Conservation (phyloP, 2,888 invertebrate species). For the Cataglyphis cursor region DNA sequence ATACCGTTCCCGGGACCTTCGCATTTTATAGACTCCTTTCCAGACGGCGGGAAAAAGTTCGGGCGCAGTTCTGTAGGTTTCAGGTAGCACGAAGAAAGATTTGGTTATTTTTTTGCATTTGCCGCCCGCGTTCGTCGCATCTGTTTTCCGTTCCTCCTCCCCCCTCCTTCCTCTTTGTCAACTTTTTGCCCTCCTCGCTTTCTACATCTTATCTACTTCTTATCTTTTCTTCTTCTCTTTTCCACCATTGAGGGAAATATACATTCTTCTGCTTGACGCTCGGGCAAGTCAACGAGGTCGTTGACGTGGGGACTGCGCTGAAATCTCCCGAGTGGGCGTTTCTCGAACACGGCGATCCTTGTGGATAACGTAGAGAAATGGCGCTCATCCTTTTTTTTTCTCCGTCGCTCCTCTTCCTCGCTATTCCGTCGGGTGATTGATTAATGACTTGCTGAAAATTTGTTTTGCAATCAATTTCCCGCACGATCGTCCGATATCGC, state of each 20-base stretch:
- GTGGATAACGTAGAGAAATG: constrained; percentile 66
- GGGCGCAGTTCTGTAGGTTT: constrained; percentile 27
- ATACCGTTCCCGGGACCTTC: neutral
- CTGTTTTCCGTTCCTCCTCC: neutral
- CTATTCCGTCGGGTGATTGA: constrained; percentile 35
- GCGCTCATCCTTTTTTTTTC: constrained; percentile 59
- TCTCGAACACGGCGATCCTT: constrained; percentile 65
- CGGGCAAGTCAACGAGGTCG: constrained; percentile 70
- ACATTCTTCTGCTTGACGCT: constrained; percentile 55
- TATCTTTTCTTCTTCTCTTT: constrained; percentile 36
- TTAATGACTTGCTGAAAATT: constrained; percentile 60
- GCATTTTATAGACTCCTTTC: neutral
- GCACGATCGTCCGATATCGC: constrained; percentile 29
- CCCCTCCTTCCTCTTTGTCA: neutral
- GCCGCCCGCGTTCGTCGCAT: neutral
- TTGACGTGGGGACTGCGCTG: constrained; percentile 73
- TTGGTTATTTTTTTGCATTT: constrained; percentile 13
- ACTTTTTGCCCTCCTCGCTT: neutral
- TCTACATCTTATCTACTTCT: constrained; percentile 7
- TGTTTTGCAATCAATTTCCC: constrained; percentile 69
- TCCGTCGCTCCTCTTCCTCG: constrained; percentile 60
- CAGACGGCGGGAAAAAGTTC: constrained; percentile 26
- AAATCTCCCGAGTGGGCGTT: constrained; percentile 72
- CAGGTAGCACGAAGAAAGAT: constrained; percentile 17
- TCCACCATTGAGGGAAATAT: constrained; percentile 63